Percentiles rank a stretch among this genome's conserved stretches.
Conservation (phyloP, 2,888 invertebrate genomes). For the Beris morrisii region DNA sequence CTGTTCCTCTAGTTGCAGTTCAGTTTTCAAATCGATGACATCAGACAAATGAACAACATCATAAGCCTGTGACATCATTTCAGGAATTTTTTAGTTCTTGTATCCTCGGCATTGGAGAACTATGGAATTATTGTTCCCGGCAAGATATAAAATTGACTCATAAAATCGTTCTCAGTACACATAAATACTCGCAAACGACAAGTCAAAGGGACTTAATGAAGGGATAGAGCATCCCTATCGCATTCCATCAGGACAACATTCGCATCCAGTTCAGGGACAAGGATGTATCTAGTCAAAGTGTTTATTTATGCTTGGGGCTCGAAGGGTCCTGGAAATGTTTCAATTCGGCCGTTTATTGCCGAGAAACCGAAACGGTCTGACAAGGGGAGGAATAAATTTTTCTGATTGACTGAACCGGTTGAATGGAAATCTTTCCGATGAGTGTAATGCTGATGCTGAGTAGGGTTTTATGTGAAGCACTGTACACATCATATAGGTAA, state of each 20-base stretch:
- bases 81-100: no score
- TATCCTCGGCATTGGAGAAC: no score
- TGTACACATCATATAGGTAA: no score
- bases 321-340: constrained; percentile 14
- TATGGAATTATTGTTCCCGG: no score
- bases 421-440: background rate
- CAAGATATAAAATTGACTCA: no score
- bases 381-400: constrained; percentile 20
- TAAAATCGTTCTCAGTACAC: no score
- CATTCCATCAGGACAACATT: background rate
- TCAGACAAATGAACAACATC: no score
- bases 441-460: no score
- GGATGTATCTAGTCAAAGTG: background rate
- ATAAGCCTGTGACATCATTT: no score
- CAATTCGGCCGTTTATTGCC: constrained; percentile 1
- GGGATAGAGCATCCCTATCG: constrained; percentile 15
- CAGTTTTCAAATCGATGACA: no score
- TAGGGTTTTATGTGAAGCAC: no score
- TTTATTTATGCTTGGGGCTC: background rate
- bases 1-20: no score
- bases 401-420: constrained; percentile 9
- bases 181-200: background rate
- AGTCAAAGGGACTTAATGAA: constrained; percentile 22
- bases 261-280: background rate
- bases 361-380: background rate